Evolutionary conservation across 2,113 vertebrate species (phyloP).

Genomic region (Gasterosteus nipponicus): DNA sequence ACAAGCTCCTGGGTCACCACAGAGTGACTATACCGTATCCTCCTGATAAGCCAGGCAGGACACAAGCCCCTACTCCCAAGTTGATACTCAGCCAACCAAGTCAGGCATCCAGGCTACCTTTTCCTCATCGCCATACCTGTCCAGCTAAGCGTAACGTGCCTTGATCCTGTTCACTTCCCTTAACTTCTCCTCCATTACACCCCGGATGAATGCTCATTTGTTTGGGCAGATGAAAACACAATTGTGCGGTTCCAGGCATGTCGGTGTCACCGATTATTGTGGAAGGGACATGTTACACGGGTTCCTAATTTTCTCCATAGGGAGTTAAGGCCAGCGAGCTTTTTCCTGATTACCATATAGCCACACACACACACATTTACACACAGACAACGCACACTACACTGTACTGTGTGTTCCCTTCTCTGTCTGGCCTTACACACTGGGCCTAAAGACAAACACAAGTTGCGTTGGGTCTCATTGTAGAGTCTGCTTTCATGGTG

Average conservation of each 20-base stretch:
- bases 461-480: not conserved
- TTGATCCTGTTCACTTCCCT: conserved; percentile 61
- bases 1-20: conserved; percentile 79
- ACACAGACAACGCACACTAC: not conserved
- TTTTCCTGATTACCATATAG: conserved; percentile 11
- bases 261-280: conserved; percentile 69
- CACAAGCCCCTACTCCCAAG: conserved; percentile 59
- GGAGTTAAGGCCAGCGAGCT: conserved; percentile 25
- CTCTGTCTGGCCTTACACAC: not conserved
- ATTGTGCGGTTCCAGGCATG: conserved; percentile 59
- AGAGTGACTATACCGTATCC: conserved; percentile 78
- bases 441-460: conserved; percentile 3
- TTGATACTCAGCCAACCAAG: conserved; percentile 67
- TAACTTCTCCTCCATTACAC: conserved; percentile 60
- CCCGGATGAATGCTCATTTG: conserved; percentile 58
- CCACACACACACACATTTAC: conserved; percentile 3
- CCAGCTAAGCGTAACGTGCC: conserved; percentile 60
- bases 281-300: conserved; percentile 55
- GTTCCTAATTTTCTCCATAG: conserved; percentile 54
- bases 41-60: conserved; percentile 62
- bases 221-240: conserved; percentile 60
- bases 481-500: not conserved
- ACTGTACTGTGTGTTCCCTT: not conserved
- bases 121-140: conserved; percentile 66
- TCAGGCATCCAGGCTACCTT: conserved; percentile 61